Conservation (phyloP, 2,888 invertebrate species). For the Spilosoma lubricipeda region DNA sequence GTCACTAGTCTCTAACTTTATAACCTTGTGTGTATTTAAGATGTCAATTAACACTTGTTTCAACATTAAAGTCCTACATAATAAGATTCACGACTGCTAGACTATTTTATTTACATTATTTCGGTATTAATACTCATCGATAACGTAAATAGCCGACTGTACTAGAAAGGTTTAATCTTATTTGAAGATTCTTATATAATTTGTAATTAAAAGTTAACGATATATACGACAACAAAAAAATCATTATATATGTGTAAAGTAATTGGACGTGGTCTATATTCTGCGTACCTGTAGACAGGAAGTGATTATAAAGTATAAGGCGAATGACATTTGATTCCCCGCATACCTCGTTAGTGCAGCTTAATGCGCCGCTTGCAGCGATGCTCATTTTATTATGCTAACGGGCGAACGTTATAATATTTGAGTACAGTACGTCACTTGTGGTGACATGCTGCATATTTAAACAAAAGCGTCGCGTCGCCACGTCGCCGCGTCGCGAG, state of each 20-base stretch:
- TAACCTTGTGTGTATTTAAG: not conserved
- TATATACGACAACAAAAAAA: too few relatives aligned
- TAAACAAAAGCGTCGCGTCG: slow-evolving; percentile 61
- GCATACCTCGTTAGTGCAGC: slow-evolving; percentile 72
- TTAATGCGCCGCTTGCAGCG: slow-evolving; percentile 77
- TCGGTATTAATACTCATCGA: too few relatives aligned
- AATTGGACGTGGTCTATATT: not conserved
- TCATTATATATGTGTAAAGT: not conserved
- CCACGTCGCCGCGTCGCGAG: slow-evolving; percentile 52
- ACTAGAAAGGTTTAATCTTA: not conserved
- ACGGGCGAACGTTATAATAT: slow-evolving; percentile 79
- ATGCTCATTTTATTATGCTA: slow-evolving; percentile 81
- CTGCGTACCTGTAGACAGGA: not conserved
- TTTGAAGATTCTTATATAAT: not conserved
- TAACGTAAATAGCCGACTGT: too few relatives aligned
- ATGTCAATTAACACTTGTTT: not conserved
- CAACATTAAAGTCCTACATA: not conserved
- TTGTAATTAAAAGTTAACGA: too few relatives aligned
- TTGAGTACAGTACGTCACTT: slow-evolving; percentile 78
- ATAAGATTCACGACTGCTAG: not conserved
- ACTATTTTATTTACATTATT: not conserved
- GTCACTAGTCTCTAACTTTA: not conserved
- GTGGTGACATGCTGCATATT: slow-evolving; percentile 79
- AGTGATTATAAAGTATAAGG: slow-evolving; percentile 36
- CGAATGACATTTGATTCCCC: slow-evolving; percentile 64